Evolutionary conservation across 2,888 invertebrate genomes (phyloP).

Genomic region (Tridacna crocea): DNA sequence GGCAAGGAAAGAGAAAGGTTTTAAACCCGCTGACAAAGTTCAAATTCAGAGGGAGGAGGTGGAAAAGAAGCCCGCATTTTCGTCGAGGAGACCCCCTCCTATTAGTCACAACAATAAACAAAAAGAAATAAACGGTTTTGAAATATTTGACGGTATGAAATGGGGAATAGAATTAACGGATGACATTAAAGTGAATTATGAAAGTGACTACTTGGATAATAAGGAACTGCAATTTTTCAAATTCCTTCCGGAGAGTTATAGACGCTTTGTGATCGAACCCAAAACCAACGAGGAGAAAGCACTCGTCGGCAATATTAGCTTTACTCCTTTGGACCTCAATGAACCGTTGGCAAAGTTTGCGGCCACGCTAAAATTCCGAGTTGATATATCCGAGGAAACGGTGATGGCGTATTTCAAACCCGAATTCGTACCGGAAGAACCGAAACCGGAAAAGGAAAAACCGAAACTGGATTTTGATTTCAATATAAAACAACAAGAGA

Average conservation of each 20-base stretch:
- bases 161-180: slow-evolving; percentile 73
- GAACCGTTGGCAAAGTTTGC: slow-evolving; percentile 64
- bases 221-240: slow-evolving; percentile 74
- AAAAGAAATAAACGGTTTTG: slow-evolving; percentile 62
- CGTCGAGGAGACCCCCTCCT: slow-evolving; percentile 53
- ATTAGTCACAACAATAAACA: slow-evolving; percentile 48
- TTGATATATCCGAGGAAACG: slow-evolving; percentile 73
- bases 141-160: slow-evolving; percentile 74
- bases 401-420: slow-evolving; percentile 76
- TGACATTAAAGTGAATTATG: slow-evolving; percentile 67
- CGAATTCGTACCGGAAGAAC: slow-evolving; percentile 72
- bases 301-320: slow-evolving; percentile 69
- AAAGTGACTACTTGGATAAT: slow-evolving; percentile 72
- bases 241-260: slow-evolving; percentile 78
- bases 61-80: slow-evolving; percentile 47
- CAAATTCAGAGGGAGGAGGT: slow-evolving; percentile 54
- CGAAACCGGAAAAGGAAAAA: slow-evolving; percentile 70
- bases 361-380: slow-evolving; percentile 69
- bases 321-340: slow-evolving; percentile 65
- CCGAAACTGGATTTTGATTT: slow-evolving; percentile 65
- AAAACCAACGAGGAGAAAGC: slow-evolving; percentile 69
- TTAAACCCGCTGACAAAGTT: slow-evolving; percentile 59
- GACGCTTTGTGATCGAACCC: slow-evolving; percentile 79
- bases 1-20: slow-evolving; percentile 69
- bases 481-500: slow-evolving; percentile 64